phyloP scores from a whole-genome alignment of 2,797 vertebrate species.

The Champsocephalus esox region DNA sequence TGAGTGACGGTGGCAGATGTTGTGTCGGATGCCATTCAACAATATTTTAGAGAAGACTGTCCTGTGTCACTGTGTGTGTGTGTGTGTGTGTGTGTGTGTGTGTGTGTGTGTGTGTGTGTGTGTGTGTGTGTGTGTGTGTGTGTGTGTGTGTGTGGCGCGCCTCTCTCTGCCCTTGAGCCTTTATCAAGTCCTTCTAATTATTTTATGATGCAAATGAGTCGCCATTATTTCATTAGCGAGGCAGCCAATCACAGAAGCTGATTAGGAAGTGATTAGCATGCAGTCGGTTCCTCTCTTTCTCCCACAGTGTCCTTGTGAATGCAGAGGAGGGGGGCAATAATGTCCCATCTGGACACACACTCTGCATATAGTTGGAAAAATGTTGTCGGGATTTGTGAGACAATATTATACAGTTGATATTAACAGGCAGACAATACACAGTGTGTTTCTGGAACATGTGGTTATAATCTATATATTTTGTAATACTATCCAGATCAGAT shows the following conservation, averaged over 20 bases:
- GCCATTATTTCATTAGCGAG: slow-evolving; percentile 88
- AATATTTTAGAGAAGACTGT: slow-evolving; percentile 63
- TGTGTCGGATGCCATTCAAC: slow-evolving; percentile 74
- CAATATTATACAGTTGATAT: slow-evolving; percentile 12
- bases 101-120: slow-evolving; percentile 30
- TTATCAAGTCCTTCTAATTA: slow-evolving; percentile 87
- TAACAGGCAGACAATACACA: neutral
- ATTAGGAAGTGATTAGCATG: slow-evolving; percentile 88
- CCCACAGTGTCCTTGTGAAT: slow-evolving; percentile 73
- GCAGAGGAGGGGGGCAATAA: slow-evolving; percentile 58
- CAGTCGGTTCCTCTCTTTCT: slow-evolving; percentile 66
- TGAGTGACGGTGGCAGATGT: slow-evolving; percentile 76
- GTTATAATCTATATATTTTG: neutral
- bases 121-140: slow-evolving; percentile 43
- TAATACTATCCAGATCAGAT: neutral
- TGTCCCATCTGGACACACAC: slow-evolving; percentile 83
- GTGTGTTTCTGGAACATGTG: neutral
- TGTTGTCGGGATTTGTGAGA: slow-evolving; percentile 40
- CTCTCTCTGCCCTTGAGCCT: slow-evolving; percentile 85
- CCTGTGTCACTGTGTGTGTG: slow-evolving; percentile 41
- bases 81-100: slow-evolving; percentile 22
- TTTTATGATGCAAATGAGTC: slow-evolving; percentile 89
- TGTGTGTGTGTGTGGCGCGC: slow-evolving; percentile 16
- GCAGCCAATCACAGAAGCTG: slow-evolving; percentile 84
- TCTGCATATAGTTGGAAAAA: slow-evolving; percentile 51